Evolutionary conservation across 2,797 vertebrate species (phyloP).

Genomic region (Ptychadena robeensis): DNA sequence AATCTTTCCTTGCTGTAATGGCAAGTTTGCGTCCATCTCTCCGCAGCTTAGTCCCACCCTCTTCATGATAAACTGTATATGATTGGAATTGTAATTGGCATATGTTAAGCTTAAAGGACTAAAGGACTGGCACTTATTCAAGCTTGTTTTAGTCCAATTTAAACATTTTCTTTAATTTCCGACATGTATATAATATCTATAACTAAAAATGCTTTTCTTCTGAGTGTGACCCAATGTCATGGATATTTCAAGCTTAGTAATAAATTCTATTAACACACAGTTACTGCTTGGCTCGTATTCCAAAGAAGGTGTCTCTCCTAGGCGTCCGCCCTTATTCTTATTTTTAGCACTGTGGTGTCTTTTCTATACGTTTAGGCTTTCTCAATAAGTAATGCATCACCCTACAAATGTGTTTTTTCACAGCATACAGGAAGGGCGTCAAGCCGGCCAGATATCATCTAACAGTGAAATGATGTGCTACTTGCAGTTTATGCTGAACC

Average conservation of each 20-base stretch:
- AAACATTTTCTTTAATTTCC: no score
- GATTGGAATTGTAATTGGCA: no score
- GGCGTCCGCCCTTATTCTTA: not conserved
- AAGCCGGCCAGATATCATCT: conserved; percentile 59
- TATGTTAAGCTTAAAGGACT: no score
- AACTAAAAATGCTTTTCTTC: not conserved
- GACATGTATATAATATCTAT: not conserved
- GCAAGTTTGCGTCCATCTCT: no score
- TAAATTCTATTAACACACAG: not conserved
- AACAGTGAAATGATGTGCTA: conserved; percentile 60
- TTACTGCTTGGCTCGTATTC: not conserved
- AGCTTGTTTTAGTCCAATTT: no score
- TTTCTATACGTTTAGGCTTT: conserved; percentile 2
- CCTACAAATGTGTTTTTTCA: conserved; percentile 50
- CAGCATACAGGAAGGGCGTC: conserved; percentile 54
- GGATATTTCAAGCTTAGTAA: not conserved
- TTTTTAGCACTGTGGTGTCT: conserved; percentile 24
- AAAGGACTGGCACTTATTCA: no score
- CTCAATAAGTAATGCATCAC: conserved; percentile 44
- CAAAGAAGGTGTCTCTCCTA: not conserved
- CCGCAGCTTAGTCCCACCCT: no score
- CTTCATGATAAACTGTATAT: no score
- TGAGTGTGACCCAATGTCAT: not conserved
- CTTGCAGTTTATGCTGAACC: conserved; percentile 58
- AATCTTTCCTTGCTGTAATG: no score